These are phyloP conservation scores for Spisula subtruncata DNA, from an alignment of 2,888 invertebrate genomes.

Conservation along the genomic window DNA sequence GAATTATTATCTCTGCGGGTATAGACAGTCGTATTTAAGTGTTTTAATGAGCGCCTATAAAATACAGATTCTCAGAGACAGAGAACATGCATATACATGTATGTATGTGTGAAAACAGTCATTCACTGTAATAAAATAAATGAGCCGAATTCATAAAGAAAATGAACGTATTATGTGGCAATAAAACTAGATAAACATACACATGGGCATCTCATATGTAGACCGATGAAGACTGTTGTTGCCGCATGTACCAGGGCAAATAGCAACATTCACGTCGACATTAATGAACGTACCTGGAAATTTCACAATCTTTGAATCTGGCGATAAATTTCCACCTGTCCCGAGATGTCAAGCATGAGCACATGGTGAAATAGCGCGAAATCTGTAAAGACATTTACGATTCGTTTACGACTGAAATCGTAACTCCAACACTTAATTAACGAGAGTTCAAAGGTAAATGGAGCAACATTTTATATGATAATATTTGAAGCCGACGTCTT, in stretches of 20 bases:
- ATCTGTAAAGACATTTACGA: not conserved
- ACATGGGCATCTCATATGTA: not conserved
- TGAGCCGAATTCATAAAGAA: not conserved
- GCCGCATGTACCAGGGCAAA: not conserved
- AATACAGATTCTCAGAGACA: not conserved
- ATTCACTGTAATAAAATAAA: not conserved
- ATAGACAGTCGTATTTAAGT: not conserved
- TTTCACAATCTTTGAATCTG: not conserved
- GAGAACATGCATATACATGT: too few relatives aligned
- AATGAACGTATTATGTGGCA: not conserved
- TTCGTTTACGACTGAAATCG: not conserved
- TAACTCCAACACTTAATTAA: not conserved
- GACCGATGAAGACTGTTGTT: not conserved
- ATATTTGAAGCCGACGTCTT: too few relatives aligned
- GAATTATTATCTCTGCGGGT: too few relatives aligned
- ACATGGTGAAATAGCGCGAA: not conserved
- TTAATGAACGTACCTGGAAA: not conserved
- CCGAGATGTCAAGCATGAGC: not conserved
- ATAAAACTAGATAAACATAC: conserved; percentile 4
- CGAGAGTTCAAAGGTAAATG: conserved; percentile 2
- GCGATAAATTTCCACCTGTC: not conserved
- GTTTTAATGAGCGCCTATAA: not conserved
- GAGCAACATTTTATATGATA: too few relatives aligned
- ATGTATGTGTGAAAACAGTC: not conserved
- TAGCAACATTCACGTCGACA: not conserved